Evolutionary conservation across 2,888 invertebrate species (phyloP).

Genomic region (Xylocampa areola): DNA sequence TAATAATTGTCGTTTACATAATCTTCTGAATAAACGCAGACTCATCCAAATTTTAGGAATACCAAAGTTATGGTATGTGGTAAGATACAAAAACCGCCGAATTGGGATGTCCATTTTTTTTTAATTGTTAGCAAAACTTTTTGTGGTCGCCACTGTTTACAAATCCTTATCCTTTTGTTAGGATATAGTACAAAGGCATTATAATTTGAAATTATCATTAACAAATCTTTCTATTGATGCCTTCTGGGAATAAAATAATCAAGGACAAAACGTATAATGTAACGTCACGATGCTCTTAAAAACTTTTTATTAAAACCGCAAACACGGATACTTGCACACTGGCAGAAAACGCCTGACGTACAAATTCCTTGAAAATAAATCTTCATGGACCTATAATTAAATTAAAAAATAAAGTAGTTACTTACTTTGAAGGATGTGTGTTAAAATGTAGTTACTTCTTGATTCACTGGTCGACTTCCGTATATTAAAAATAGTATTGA

Average conservation of each 20-base stretch:
- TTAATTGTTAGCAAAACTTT: too few relatives aligned
- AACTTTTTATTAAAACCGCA: slow-evolving; percentile 23
- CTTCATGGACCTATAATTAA: neutral
- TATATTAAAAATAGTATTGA: neutral
- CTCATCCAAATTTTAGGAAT: too few relatives aligned
- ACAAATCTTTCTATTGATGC: too few relatives aligned
- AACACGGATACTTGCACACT: slow-evolving; percentile 30
- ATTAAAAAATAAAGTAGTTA: slow-evolving; percentile 2
- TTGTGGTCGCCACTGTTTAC: too few relatives aligned
- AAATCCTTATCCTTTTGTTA: too few relatives aligned
- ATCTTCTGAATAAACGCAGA: too few relatives aligned
- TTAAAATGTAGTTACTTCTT: slow-evolving; percentile 13
- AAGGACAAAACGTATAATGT: slow-evolving; percentile 12
- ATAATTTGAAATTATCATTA: too few relatives aligned
- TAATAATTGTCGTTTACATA: too few relatives aligned
- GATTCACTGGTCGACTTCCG: neutral
- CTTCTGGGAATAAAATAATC: neutral
- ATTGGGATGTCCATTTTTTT: too few relatives aligned
- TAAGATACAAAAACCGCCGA: too few relatives aligned
- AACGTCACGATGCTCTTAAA: neutral
- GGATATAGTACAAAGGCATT: too few relatives aligned
- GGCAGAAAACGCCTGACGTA: neutral
- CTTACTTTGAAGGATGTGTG: slow-evolving; percentile 26
- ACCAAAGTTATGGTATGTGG: too few relatives aligned
- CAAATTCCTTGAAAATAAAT: neutral